phyloP scores from a whole-genome alignment of 2,888 invertebrate genomes.

The Biston betularia region DNA sequence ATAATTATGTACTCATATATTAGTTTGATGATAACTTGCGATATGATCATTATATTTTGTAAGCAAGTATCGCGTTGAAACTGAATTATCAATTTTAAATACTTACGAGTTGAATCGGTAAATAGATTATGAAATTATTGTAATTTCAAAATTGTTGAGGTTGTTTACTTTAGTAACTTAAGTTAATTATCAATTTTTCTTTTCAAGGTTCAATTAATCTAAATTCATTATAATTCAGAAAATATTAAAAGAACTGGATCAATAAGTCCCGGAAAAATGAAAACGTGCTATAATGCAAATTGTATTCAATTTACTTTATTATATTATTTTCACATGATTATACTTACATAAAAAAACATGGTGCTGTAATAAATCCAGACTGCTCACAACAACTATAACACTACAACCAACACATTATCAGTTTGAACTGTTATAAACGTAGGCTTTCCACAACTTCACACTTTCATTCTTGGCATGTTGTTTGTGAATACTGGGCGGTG shows the following conservation, averaged over 20 bases:
- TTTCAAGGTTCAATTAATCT: not conserved
- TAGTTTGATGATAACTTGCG: too few species aligned
- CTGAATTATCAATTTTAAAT: too few species aligned
- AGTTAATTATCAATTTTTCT: not conserved
- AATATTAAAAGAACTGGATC: too few species aligned
- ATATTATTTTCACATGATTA: slow-evolving; percentile 4
- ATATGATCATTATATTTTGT: too few species aligned
- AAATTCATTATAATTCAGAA: too few species aligned
- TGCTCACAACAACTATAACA: slow-evolving; percentile 58
- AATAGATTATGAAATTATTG: too few species aligned
- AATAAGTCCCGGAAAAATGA: not conserved
- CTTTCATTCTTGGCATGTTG: slow-evolving; percentile 64
- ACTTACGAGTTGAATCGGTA: too few species aligned
- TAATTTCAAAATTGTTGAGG: not conserved
- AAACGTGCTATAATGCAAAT: not conserved
- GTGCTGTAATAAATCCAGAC: slow-evolving; percentile 46
- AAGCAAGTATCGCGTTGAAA: too few species aligned
- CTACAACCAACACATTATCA: slow-evolving; percentile 74
- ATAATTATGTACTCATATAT: too few species aligned
- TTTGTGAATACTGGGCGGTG: slow-evolving; percentile 76
- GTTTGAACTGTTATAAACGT: slow-evolving; percentile 48
- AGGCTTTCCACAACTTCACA: slow-evolving; percentile 45
- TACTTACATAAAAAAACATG: slow-evolving; percentile 43
- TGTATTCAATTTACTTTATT: not conserved
- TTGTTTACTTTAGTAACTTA: not conserved